phyloP scores from a whole-genome alignment of 2,888 invertebrate genomes.

The Gnatocerus cornutus region DNA sequence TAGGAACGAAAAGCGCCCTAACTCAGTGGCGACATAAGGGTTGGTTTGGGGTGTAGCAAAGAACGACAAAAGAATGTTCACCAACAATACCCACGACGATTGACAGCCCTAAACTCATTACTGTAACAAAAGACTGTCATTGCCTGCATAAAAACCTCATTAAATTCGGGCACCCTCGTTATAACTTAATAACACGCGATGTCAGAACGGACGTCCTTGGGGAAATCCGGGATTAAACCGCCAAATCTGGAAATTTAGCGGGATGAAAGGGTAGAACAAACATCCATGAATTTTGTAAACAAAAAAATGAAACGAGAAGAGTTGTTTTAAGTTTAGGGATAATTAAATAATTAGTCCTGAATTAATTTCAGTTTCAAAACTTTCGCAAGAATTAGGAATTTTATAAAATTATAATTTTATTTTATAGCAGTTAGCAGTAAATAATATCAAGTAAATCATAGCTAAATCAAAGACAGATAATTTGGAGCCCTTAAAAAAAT shows the following conservation, averaged over 20 bases:
- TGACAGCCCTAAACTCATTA: conserved; percentile 71
- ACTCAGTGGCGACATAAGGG: background rate
- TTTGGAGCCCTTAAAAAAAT: too few relatives aligned
- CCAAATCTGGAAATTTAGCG: conserved; percentile 22
- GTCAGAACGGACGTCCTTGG: conserved; percentile 56
- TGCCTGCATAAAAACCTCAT: conserved; percentile 72
- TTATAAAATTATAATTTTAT: too few relatives aligned
- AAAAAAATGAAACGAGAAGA: too few relatives aligned
- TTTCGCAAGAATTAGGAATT: too few relatives aligned
- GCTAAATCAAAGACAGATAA: too few relatives aligned
- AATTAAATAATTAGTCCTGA: too few relatives aligned
- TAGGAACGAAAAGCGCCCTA: conserved; percentile 21
- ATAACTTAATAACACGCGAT: conserved; percentile 67
- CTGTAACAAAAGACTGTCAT: conserved; percentile 71
- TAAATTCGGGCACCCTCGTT: conserved; percentile 68
- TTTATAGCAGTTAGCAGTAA: too few relatives aligned
- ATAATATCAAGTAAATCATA: too few relatives aligned
- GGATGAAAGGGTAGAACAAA: background rate
- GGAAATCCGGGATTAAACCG: conserved; percentile 52
- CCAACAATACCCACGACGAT: conserved; percentile 68
- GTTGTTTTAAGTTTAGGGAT: too few relatives aligned
- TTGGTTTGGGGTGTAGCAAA: background rate
- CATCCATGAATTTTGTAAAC: too few relatives aligned
- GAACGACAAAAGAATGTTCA: conserved; percentile 46
- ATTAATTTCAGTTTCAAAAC: too few relatives aligned